phyloP scores from a whole-genome alignment of 2,888 invertebrate genomes.

The Heteropelma amictum region DNA sequence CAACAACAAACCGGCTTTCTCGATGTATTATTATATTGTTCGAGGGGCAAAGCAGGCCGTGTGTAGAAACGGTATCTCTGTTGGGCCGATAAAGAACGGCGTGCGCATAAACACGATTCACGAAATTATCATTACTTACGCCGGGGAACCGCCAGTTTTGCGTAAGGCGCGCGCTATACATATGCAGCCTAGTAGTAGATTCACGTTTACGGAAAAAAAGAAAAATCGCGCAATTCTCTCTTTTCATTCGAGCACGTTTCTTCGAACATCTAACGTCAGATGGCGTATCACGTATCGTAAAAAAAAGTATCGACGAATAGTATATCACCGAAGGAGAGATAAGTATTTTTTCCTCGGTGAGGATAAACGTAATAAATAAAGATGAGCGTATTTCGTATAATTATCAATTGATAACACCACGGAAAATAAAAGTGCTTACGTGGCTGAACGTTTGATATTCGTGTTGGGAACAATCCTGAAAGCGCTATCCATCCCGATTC shows the following conservation, averaged over 20 bases:
- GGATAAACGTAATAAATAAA: too few species aligned
- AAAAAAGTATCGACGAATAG: too few species aligned
- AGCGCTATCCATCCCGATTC: too few species aligned
- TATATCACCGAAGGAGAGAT: too few species aligned
- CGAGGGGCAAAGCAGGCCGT: background rate
- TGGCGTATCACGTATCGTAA: too few species aligned
- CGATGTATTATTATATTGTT: slow-evolving; percentile 3
- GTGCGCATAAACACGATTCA: slow-evolving; percentile 33
- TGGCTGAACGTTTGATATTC: too few species aligned
- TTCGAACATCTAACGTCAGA: slow-evolving; percentile 4
- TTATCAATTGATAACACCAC: too few species aligned
- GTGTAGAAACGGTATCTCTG: slow-evolving; percentile 25
- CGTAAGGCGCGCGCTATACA: background rate
- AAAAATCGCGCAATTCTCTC: slow-evolving; percentile 4
- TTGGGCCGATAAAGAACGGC: slow-evolving; percentile 21
- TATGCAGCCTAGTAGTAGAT: background rate
- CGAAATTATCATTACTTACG: slow-evolving; percentile 24
- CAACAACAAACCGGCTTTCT: slow-evolving; percentile 52
- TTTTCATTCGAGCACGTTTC: background rate
- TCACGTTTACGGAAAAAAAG: background rate
- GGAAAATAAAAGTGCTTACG: too few species aligned
- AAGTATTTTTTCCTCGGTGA: too few species aligned
- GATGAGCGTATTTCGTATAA: too few species aligned
- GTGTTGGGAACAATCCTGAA: too few species aligned
- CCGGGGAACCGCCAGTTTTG: slow-evolving; percentile 27